phyloP scores from a whole-genome alignment of 2,888 invertebrate genomes.

The Muscina levida region DNA sequence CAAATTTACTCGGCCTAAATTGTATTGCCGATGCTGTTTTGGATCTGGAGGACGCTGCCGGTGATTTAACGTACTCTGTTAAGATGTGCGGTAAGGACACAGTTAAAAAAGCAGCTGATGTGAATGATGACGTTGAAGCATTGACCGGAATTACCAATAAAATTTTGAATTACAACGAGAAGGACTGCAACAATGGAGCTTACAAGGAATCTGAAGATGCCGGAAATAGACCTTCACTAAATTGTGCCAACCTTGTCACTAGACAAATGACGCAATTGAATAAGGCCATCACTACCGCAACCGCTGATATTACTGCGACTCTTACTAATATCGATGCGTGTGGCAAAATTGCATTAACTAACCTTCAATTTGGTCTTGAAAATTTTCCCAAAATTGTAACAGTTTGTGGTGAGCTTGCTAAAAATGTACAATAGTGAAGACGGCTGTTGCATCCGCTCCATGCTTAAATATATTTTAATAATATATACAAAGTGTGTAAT shows the following conservation, averaged over 20 bases:
- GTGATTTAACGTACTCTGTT: neutral
- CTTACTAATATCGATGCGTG: too few species aligned
- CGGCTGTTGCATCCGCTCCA: too few species aligned
- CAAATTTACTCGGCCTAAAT: neutral
- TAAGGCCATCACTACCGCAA: neutral
- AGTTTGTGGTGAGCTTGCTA: neutral
- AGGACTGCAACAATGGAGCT: neutral
- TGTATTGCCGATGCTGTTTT: neutral
- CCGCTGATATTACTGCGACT: neutral
- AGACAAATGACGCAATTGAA: neutral
- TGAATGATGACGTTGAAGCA: neutral
- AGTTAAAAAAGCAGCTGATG: neutral
- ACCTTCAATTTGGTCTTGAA: too few species aligned
- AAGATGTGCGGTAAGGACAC: neutral
- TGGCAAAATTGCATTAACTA: too few species aligned
- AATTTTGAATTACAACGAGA: neutral
- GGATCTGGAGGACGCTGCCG: slow-evolving; percentile 12
- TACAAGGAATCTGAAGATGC: slow-evolving; percentile 12
- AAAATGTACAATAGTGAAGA: neutral
- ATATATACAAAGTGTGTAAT: too few species aligned
- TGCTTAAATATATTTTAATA: too few species aligned
- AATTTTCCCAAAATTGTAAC: too few species aligned
- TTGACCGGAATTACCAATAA: neutral
- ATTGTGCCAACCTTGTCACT: neutral
- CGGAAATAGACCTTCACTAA: neutral